Evolutionary conservation across 2,888 invertebrate genomes (phyloP).

Genomic region (Thymelicus lineola): DNA sequence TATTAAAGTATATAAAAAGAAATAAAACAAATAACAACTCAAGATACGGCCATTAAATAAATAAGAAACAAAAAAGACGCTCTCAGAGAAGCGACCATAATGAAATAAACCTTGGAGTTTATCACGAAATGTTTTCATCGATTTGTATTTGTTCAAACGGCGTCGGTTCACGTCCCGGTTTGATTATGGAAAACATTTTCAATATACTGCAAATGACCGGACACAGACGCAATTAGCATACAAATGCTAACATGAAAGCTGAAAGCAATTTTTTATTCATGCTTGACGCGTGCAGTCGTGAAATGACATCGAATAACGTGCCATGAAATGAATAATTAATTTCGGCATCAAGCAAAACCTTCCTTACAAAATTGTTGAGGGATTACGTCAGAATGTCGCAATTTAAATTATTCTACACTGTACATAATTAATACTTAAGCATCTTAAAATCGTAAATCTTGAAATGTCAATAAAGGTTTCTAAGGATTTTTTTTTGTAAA

Average conservation of each 20-base stretch:
- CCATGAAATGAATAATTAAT: too few species aligned
- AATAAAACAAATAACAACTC: too few species aligned
- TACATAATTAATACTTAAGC: too few species aligned
- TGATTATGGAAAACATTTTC: slow-evolving; percentile 14
- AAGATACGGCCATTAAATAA: neutral
- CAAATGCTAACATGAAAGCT: slow-evolving; percentile 13
- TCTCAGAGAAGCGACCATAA: neutral
- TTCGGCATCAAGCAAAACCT: too few species aligned
- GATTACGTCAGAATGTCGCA: too few species aligned
- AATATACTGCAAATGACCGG: slow-evolving; percentile 24
- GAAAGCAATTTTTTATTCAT: slow-evolving; percentile 17
- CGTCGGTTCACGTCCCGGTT: neutral
- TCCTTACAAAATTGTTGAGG: too few species aligned
- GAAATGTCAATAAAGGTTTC: too few species aligned
- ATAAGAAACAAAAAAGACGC: neutral
- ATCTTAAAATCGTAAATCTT: too few species aligned
- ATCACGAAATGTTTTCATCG: neutral
- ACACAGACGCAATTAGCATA: slow-evolving; percentile 23
- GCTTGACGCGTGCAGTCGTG: neutral
- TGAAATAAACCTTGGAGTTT: neutral
- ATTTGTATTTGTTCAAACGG: neutral
- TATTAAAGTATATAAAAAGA: too few species aligned
- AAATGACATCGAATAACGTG: neutral
- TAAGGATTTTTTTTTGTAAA: too few species aligned
- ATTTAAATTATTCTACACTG: too few species aligned